Percentiles rank a stretch among this genome's conserved stretches.
These are phyloP conservation scores for Agapostemon virescens DNA, from an alignment of 2,888 invertebrate genomes.

Conservation along the genomic window DNA sequence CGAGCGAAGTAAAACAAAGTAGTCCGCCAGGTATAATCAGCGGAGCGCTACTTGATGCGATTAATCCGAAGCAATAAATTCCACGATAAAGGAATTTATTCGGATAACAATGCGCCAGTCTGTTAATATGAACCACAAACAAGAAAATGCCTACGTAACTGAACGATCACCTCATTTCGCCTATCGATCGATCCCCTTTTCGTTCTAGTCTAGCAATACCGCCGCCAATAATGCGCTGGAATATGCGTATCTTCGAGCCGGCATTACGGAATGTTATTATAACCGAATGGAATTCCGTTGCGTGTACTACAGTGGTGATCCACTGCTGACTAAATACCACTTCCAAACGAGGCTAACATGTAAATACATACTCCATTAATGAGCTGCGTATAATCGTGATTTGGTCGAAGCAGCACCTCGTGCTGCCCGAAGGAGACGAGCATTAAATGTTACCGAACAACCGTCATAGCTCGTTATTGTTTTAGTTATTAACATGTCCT, in stretches of 20 bases:
- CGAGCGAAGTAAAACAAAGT: not conserved
- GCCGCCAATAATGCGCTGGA: conserved; percentile 50
- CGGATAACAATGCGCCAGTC: conserved; percentile 10
- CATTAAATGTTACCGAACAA: not conserved
- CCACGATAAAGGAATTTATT: not conserved
- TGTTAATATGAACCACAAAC: conserved; percentile 33
- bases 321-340: conserved; percentile 38
- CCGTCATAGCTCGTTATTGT: not conserved
- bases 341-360: conserved; percentile 52
- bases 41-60: not conserved
- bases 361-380: conserved; percentile 59
- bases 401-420: conserved; percentile 20
- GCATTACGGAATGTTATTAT: conserved; percentile 62
- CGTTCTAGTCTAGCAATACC: conserved; percentile 38
- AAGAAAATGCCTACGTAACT: conserved; percentile 45
- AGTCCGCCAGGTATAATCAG: not conserved
- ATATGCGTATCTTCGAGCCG: conserved; percentile 50
- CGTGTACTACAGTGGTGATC: conserved; percentile 52
- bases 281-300: conserved; percentile 58
- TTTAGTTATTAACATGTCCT: not conserved
- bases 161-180: conserved; percentile 39
- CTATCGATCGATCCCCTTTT: conserved; percentile 52
- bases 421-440: not conserved
- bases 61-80: conserved; percentile 6
- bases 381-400: conserved; percentile 51